These are phyloP conservation scores for Aeoliscus strigatus DNA, from an alignment of 2,797 vertebrate species.

Conservation along the genomic window DNA sequence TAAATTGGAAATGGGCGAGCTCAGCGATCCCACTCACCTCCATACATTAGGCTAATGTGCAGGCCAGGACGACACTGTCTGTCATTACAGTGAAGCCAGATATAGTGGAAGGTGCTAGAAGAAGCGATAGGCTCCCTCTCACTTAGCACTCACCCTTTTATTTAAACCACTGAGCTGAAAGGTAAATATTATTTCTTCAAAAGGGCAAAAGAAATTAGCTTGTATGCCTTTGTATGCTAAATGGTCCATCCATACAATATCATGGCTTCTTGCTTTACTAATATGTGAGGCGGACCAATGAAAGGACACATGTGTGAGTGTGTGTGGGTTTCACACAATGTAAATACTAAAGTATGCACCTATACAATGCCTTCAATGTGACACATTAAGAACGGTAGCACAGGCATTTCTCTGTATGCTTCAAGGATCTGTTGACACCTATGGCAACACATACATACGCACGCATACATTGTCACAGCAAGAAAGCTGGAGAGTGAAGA, in stretches of 20 bases:
- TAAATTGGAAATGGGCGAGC: slow-evolving; percentile 69
- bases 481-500: slow-evolving; percentile 7
- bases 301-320: neutral
- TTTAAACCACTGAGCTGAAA: slow-evolving; percentile 40
- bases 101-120: slow-evolving; percentile 63
- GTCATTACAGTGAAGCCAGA: slow-evolving; percentile 70
- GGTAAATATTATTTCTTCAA: slow-evolving; percentile 39
- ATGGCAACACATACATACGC: slow-evolving; percentile 18
- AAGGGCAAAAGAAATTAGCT: slow-evolving; percentile 20
- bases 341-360: neutral
- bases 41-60: slow-evolving; percentile 71
- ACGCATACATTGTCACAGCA: slow-evolving; percentile 20
- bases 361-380: slow-evolving; percentile 3
- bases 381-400: slow-evolving; percentile 20
- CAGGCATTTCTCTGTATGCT: slow-evolving; percentile 28
- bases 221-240: too few relatives aligned
- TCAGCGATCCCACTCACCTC: slow-evolving; percentile 62
- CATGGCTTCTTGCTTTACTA: too few relatives aligned
- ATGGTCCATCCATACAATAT: too few relatives aligned
- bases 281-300: too few relatives aligned
- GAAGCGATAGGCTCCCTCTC: slow-evolving; percentile 25
- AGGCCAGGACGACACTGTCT: slow-evolving; percentile 44
- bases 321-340: neutral
- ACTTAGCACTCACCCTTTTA: slow-evolving; percentile 16
- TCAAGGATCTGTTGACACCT: slow-evolving; percentile 36